phyloP scores from a whole-genome alignment of 1,140 invertebrate genomes.

The Globodera rostochiensis region DNA sequence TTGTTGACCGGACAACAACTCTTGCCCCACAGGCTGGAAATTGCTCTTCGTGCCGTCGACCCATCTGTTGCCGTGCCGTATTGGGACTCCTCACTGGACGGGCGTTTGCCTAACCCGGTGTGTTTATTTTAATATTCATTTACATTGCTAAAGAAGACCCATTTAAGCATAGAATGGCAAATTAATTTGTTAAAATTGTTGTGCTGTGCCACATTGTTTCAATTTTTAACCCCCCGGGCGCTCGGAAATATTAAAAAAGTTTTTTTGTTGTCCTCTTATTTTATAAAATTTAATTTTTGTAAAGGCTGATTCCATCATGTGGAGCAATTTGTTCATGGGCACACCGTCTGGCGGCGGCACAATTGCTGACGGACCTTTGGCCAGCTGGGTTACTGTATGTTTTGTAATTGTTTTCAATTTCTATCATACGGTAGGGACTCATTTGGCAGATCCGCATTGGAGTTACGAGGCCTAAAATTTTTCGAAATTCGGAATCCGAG shows the following conservation, averaged over 20 bases:
- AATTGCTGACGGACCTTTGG: neutral
- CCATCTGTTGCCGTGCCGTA: conserved; percentile 57
- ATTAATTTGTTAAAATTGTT: too few relatives aligned
- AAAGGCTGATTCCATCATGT: neutral
- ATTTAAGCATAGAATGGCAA: too few relatives aligned
- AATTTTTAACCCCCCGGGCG: too few relatives aligned
- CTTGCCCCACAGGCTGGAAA: conserved; percentile 38
- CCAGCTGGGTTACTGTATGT: neutral
- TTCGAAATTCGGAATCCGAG: too few relatives aligned
- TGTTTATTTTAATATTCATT: too few relatives aligned
- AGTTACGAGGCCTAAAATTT: too few relatives aligned
- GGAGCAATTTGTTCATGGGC: neutral
- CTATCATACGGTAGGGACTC: too few relatives aligned
- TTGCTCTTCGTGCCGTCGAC: conserved; percentile 57
- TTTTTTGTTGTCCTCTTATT: too few relatives aligned
- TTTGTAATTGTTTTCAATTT: neutral
- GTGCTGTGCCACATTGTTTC: too few relatives aligned
- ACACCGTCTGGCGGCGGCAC: neutral
- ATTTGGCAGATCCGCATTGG: neutral
- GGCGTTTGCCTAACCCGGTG: conserved; percentile 50
- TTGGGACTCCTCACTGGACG: conserved; percentile 59
- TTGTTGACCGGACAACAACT: conserved; percentile 32
- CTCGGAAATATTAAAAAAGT: too few relatives aligned
- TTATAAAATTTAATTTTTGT: too few relatives aligned
- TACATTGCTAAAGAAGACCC: too few relatives aligned